phyloP scores from a whole-genome alignment of 2,113 vertebrate species.

The Ammodytes dubius region DNA sequence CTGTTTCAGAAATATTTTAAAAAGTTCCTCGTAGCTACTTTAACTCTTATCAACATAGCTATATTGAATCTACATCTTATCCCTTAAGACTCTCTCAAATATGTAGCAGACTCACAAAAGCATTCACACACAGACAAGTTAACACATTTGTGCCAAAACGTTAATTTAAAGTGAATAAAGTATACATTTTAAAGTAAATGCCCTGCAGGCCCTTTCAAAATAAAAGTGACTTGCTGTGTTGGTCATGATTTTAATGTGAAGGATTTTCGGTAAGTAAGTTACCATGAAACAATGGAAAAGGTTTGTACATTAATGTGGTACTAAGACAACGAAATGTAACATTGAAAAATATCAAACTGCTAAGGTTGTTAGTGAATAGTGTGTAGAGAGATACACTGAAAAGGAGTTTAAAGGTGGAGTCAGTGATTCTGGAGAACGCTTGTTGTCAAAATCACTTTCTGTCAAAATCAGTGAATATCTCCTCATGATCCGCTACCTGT shows the following conservation, averaged over 20 bases:
- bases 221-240: neutral
- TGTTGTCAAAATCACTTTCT: too few relatives aligned
- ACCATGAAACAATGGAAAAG: neutral
- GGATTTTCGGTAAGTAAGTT: neutral
- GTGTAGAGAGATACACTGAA: too few relatives aligned
- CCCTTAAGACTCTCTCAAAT: neutral
- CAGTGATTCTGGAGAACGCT: too few relatives aligned
- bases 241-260: neutral
- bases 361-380: neutral
- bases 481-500: too few relatives aligned
- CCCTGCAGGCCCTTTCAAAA: neutral
- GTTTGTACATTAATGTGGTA: too few relatives aligned
- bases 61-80: neutral
- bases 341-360: neutral
- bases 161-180: constrained; percentile 25
- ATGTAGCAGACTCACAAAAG: constrained; percentile 7
- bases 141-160: neutral
- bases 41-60: constrained; percentile 16
- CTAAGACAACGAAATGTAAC: neutral
- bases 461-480: too few relatives aligned
- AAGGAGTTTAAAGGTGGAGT: too few relatives aligned
- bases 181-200: too few relatives aligned
- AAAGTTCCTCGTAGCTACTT: neutral
- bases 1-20: too few relatives aligned
- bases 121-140: neutral